A percentile compares a stretch with the other conserved stretches of the same genome.
Evolutionary conservation across 2,113 vertebrate species (phyloP).

Genomic region (Actinemys pallida): DNA sequence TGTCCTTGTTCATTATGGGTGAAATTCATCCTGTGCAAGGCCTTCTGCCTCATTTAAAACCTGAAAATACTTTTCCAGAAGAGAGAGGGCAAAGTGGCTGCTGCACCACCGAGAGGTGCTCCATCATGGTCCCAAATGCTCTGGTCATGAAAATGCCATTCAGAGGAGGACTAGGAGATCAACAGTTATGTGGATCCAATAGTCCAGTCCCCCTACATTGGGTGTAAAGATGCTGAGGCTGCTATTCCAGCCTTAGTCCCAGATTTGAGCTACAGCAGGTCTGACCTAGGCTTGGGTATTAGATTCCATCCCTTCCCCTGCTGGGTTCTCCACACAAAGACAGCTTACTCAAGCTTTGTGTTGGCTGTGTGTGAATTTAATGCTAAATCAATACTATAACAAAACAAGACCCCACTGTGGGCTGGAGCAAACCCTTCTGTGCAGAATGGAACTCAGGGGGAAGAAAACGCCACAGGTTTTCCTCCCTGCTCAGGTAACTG

Average conservation of each 20-base stretch:
- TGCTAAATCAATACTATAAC: background rate
- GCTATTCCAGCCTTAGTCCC: background rate
- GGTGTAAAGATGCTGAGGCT: background rate
- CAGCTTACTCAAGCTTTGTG: rapidly evolving
- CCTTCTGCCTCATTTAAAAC: background rate
- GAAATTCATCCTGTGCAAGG: background rate
- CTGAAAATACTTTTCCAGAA: background rate
- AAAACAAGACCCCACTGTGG: background rate
- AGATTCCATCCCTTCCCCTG: background rate
- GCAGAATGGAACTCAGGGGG: background rate
- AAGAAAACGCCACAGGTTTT: background rate
- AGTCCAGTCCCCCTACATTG: background rate
- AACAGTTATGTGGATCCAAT: rapidly evolving
- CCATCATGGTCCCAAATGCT: background rate
- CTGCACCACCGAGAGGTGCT: background rate
- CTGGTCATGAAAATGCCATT: background rate
- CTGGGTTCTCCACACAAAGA: background rate
- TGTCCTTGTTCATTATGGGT: background rate
- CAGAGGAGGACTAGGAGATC: rapidly evolving
- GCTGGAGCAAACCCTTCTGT: rapidly evolving
- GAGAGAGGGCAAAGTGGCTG: background rate
- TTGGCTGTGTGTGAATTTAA: background rate
- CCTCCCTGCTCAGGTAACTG: background rate
- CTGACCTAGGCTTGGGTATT: background rate
- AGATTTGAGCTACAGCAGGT: background rate